Evolutionary conservation across 2,797 vertebrate genomes (phyloP).

Genomic region (Diplodus puntazzo): DNA sequence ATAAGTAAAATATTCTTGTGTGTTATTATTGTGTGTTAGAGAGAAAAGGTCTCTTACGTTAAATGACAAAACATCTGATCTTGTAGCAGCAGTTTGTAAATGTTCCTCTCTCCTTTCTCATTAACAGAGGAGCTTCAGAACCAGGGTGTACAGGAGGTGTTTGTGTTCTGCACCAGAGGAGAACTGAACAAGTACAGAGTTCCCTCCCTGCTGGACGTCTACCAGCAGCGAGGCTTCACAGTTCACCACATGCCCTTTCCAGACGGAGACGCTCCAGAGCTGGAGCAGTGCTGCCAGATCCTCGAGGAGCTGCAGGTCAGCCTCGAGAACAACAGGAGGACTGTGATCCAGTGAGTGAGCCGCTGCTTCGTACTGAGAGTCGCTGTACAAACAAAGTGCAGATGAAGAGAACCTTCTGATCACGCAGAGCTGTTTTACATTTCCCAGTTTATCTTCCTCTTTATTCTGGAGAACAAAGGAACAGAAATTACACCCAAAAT

Average conservation of each 20-base stretch:
- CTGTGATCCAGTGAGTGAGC: slow-evolving; percentile 89
- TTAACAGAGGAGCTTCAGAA: slow-evolving; percentile 89
- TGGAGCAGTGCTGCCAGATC: slow-evolving; percentile 87
- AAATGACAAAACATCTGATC: neutral
- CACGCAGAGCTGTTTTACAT: neutral
- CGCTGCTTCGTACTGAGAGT: neutral
- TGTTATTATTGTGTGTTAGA: too few species aligned
- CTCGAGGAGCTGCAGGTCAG: slow-evolving; percentile 87
- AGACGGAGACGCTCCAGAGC: slow-evolving; percentile 88
- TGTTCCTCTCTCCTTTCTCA: neutral
- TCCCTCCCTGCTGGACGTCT: slow-evolving; percentile 88
- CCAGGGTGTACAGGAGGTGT: slow-evolving; percentile 89
- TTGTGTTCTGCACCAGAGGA: slow-evolving; percentile 93
- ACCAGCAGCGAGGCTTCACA: slow-evolving; percentile 83
- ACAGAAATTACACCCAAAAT: neutral
- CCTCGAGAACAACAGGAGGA: slow-evolving; percentile 86
- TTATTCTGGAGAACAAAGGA: neutral
- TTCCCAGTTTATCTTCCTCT: neutral
- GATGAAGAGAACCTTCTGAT: neutral
- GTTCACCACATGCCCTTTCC: slow-evolving; percentile 91
- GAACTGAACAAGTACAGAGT: slow-evolving; percentile 91
- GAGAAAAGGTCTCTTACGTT: neutral
- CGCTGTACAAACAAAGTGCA: neutral
- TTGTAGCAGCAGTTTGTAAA: neutral
- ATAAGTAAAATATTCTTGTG: too few species aligned